These are phyloP conservation scores for Lissonota sp. DNA, from an alignment of 2,888 invertebrate genomes.

Conservation along the genomic window DNA sequence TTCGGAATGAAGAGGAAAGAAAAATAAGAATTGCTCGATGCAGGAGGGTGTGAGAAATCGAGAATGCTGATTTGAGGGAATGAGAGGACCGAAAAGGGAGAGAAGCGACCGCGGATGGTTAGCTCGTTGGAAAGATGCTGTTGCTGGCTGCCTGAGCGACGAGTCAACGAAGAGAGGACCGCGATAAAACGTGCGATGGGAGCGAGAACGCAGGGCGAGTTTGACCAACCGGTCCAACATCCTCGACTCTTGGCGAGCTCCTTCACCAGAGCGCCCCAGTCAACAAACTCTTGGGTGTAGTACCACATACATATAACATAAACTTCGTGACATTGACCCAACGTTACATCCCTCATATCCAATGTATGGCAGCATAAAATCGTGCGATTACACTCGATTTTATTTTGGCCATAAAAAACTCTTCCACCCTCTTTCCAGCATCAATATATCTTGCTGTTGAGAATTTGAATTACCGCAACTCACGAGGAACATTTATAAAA, in stretches of 20 bases:
- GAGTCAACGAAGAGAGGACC: slow-evolving; percentile 52
- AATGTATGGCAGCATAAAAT: not conserved
- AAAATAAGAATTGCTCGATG: not conserved
- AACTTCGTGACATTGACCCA: slow-evolving; percentile 60
- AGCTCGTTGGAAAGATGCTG: slow-evolving; percentile 48
- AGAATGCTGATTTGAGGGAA: slow-evolving; percentile 5
- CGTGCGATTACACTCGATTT: too few relatives aligned
- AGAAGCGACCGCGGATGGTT: slow-evolving; percentile 19
- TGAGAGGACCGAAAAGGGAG: slow-evolving; percentile 16
- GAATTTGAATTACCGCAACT: too few relatives aligned
- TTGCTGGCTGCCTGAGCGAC: slow-evolving; percentile 32
- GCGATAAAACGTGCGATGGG: slow-evolving; percentile 62
- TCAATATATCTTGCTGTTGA: too few relatives aligned
- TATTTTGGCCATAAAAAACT: too few relatives aligned
- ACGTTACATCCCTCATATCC: slow-evolving; percentile 36
- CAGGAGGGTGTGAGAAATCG: slow-evolving; percentile 1
- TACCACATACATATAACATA: slow-evolving; percentile 42
- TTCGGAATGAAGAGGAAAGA: not conserved
- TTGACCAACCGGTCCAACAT: slow-evolving; percentile 70
- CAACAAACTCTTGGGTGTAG: slow-evolving; percentile 67
- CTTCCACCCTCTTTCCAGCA: too few relatives aligned
- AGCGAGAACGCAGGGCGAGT: slow-evolving; percentile 66
- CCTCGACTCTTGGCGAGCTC: slow-evolving; percentile 70
- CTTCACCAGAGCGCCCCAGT: slow-evolving; percentile 57
- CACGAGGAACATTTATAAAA: too few relatives aligned